Conservation (phyloP, 2,888 invertebrate genomes). For the Papilio elwesi region DNA sequence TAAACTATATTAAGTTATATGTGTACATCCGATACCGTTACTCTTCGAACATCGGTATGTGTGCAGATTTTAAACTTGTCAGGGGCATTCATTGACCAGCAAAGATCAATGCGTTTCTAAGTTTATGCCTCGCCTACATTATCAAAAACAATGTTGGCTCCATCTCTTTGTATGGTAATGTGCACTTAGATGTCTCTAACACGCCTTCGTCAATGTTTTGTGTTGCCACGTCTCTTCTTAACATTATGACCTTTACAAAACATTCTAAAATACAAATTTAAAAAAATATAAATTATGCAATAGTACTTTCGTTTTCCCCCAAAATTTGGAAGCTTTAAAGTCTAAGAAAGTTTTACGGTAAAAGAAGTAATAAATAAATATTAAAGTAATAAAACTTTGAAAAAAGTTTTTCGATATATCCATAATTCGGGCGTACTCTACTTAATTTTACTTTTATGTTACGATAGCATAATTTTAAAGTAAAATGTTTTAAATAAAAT, state of each 20-base stretch:
- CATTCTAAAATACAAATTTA: neutral
- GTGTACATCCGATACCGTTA: conserved; percentile 33
- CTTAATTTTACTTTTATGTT: too few relatives aligned
- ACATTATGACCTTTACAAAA: conserved; percentile 16
- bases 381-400: too few relatives aligned
- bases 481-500: too few relatives aligned
- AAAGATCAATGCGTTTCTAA: conserved; percentile 33
- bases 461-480: too few relatives aligned
- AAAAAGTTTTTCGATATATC: too few relatives aligned
- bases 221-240: conserved; percentile 21
- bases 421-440: too few relatives aligned
- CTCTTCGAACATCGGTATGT: conserved; percentile 20
- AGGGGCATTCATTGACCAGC: conserved; percentile 24
- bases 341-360: neutral
- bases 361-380: neutral
- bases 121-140: conserved; percentile 39
- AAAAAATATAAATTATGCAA: neutral
- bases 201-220: conserved; percentile 18
- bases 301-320: neutral
- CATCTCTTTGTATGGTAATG: conserved; percentile 41
- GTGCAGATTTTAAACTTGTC: conserved; percentile 35
- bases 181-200: conserved; percentile 24
- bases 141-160: conserved; percentile 35
- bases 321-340: neutral
- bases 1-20: conserved; percentile 5